A percentile compares a stretch with the other conserved stretches of the same genome.
These are phyloP conservation scores for Lophius piscatorius DNA, from an alignment of 2,113 vertebrate genomes.

Conservation along the genomic window DNA sequence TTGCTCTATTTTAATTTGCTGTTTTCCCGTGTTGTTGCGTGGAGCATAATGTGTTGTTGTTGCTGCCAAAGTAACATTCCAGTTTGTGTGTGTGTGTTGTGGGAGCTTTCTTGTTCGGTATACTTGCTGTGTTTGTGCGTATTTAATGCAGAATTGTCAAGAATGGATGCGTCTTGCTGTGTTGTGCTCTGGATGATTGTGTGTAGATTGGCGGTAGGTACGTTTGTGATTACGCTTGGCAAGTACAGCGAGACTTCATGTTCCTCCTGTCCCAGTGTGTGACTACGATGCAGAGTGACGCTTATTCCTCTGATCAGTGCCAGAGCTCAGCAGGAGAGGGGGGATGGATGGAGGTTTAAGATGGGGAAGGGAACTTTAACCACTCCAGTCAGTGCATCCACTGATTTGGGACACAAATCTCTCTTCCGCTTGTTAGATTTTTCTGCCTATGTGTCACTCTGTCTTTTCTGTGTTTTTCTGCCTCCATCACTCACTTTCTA, in stretches of 20 bases:
- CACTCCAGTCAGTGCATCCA: slow-evolving; percentile 39
- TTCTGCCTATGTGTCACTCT: slow-evolving; percentile 19
- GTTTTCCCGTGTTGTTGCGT: neutral
- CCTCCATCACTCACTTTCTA: neutral
- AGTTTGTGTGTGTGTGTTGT: slow-evolving; percentile 14
- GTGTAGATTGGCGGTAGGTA: slow-evolving; percentile 10
- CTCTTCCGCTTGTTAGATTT: slow-evolving; percentile 31
- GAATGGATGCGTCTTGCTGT: slow-evolving; percentile 17
- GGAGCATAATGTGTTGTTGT: slow-evolving; percentile 13
- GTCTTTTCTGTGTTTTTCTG: neutral
- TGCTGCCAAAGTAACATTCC: slow-evolving; percentile 20
- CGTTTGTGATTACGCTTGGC: slow-evolving; percentile 40
- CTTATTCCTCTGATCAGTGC: slow-evolving; percentile 61
- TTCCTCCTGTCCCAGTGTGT: slow-evolving; percentile 52
- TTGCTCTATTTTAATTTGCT: slow-evolving; percentile 28
- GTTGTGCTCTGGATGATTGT: slow-evolving; percentile 24
- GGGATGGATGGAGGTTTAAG: slow-evolving; percentile 13
- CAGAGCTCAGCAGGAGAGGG: slow-evolving; percentile 52
- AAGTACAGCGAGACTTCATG: slow-evolving; percentile 43
- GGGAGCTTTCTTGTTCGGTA: neutral
- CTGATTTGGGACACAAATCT: slow-evolving; percentile 57
- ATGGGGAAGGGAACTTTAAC: slow-evolving; percentile 1
- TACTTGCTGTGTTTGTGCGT: slow-evolving; percentile 19
- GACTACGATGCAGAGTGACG: slow-evolving; percentile 41
- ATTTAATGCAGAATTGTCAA: slow-evolving; percentile 30